Conservation (phyloP, 2,888 invertebrate species). For the Eutolmus rufibarbis region DNA sequence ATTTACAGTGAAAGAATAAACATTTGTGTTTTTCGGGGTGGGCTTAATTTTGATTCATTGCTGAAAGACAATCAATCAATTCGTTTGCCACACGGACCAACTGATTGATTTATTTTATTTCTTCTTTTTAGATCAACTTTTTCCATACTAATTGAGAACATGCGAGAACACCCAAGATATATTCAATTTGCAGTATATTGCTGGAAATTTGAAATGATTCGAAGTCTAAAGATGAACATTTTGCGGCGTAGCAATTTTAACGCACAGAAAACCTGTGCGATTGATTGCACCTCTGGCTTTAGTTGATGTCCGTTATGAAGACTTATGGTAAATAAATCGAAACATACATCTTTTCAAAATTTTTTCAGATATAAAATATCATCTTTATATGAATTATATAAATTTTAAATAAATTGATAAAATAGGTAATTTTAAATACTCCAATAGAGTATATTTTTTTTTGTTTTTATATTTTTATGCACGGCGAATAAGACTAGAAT, state of each 20-base stretch:
- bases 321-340: neutral
- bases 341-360: neutral
- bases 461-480: neutral
- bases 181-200: neutral
- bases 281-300: neutral
- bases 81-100: neutral
- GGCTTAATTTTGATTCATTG: neutral
- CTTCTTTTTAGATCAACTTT: neutral
- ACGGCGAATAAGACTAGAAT: neutral
- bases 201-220: neutral
- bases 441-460: neutral
- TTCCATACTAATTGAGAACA: neutral
- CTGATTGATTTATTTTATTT: neutral
- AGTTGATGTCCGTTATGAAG: neutral
- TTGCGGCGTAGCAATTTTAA: neutral
- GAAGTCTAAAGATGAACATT: neutral
- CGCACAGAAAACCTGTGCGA: neutral
- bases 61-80: neutral
- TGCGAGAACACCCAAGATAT: neutral
- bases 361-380: neutral
- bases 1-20: neutral
- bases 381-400: no score
- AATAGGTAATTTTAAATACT: neutral
- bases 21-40: neutral
- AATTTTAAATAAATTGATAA: neutral